Evolutionary conservation across 2,888 invertebrate species (phyloP), one percentile per base, ranked within the genome.

Genomic region (Acanthosepion lycidas): DNA sequence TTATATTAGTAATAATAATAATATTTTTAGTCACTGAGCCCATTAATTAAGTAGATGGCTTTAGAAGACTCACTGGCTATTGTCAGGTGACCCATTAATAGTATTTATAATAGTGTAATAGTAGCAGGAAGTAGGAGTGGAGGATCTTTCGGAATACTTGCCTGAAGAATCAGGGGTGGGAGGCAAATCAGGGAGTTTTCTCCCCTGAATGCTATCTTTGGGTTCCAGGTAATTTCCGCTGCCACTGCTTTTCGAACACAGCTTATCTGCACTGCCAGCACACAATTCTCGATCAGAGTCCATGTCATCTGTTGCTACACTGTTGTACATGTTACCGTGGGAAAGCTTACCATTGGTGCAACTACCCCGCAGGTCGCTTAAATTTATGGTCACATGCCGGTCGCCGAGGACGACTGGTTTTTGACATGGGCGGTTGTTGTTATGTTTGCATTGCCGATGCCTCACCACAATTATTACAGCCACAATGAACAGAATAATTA

Each of bases 401-500:
- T 94, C 94, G 91, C 91, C 91, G 93, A 96, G 96, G n/a, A 96
- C 95, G 53, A 96, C 96, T 1, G 97, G 96, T 94, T 97, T 97
- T 93, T 96, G 95, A 59, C 96, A 96, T 48, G 96, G 96, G 23
- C 96, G 96, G 95, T 96, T 96, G 95, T 96, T 96, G 95, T 96
- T 97, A 95, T 97, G 96, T 95, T 97, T 97, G 92, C 96, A 96
- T 23, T 96, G 95, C 93, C 96, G 96, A 95, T 96, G 96, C 51
- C 96, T 96, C 94, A 96, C 96, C 64, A 96, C 95, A 94, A 98
- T 98, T 96, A 98, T 98, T 78, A 98, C 98, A 18, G 98, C 98
- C 5, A 98, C 98, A 51, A 98, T 98, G 4, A 98, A 97, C 94
- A 98, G 98, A 94, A 98, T 98, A 94, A 97, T 96, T 78, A 97